Percentiles rank a stretch among this genome's conserved stretches.
phyloP scores from a whole-genome alignment of 2,888 invertebrate genomes.

The Eudasyphora cyanicolor region DNA sequence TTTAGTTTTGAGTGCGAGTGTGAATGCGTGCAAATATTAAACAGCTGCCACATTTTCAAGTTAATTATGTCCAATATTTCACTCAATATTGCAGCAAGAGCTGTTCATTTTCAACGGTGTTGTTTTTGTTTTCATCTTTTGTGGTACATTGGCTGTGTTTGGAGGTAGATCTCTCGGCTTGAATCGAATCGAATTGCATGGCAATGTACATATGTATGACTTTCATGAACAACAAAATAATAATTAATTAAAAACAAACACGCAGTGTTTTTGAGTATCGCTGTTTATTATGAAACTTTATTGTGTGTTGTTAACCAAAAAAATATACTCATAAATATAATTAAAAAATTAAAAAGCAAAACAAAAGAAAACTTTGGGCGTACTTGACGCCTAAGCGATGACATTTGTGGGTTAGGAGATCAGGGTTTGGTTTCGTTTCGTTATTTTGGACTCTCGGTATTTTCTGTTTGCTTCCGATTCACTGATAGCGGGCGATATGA shows the following conservation, averaged over 20 bases:
- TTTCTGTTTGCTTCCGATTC: background rate
- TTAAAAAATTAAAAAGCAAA: background rate
- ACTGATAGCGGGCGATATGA: no score
- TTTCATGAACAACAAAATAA: background rate
- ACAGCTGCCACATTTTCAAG: conserved; percentile 2
- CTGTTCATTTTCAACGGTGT: background rate
- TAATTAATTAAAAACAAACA: conserved; percentile 1
- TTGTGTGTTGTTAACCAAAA: background rate
- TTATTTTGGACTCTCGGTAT: background rate
- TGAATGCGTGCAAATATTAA: background rate
- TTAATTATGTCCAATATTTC: conserved; percentile 16
- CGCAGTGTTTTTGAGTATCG: background rate
- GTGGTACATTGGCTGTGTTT: background rate
- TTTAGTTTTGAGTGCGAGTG: background rate
- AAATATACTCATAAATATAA: background rate
- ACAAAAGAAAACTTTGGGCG: conserved; percentile 36
- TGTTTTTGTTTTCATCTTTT: no score
- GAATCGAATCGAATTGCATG: conserved; percentile 5
- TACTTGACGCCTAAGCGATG: conserved; percentile 42
- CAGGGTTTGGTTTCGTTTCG: conserved; percentile 5
- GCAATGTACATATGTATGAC: background rate
- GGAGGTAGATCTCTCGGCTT: background rate
- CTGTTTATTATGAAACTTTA: background rate
- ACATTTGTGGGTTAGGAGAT: conserved; percentile 57
- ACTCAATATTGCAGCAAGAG: background rate